phyloP scores from a whole-genome alignment of 2,113 vertebrate species.

The Channa argus region DNA sequence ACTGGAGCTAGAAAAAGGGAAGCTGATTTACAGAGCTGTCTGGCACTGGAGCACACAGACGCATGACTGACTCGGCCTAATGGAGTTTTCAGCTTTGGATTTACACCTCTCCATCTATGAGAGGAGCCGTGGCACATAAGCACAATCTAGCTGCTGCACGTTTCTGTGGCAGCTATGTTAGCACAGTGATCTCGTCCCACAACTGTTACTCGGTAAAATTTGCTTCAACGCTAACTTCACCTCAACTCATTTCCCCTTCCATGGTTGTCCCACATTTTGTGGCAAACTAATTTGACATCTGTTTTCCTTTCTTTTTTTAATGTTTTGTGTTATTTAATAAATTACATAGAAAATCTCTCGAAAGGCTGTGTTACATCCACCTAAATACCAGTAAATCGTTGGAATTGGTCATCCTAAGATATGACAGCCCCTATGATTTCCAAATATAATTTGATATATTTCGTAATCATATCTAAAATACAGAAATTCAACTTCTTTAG shows the following conservation, averaged over 20 bases:
- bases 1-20: constrained; percentile 68
- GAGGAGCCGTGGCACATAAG: constrained; percentile 34
- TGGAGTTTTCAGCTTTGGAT: constrained; percentile 82
- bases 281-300: too few species aligned
- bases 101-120: constrained; percentile 72
- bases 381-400: too few species aligned
- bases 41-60: constrained; percentile 72
- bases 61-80: constrained; percentile 77
- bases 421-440: too few species aligned
- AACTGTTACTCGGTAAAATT: constrained; percentile 18
- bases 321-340: too few species aligned
- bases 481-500: too few species aligned
- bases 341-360: too few species aligned
- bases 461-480: too few species aligned
- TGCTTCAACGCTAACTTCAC: constrained; percentile 9
- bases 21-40: constrained; percentile 81
- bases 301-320: too few species aligned
- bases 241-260: not conserved
- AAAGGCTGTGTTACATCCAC: too few species aligned
- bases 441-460: too few species aligned
- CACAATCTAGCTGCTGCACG: constrained; percentile 35
- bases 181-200: constrained; percentile 19
- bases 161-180: constrained; percentile 41
- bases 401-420: too few species aligned
- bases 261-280: too few species aligned